Evolutionary conservation across 2,113 vertebrate genomes (phyloP).

Genomic region (Festucalex cinctus): DNA sequence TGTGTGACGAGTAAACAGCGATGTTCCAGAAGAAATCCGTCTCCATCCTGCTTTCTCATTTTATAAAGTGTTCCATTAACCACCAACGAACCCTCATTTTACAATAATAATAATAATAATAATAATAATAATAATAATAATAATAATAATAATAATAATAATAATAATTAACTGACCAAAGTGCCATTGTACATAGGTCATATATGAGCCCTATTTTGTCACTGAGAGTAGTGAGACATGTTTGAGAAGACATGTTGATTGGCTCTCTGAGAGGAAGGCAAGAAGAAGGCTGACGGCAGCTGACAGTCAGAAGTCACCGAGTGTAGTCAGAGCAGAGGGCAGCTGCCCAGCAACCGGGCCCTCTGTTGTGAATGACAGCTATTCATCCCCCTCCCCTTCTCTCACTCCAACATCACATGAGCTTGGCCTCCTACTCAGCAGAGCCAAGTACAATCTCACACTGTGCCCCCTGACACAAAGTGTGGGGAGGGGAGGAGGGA

Average conservation of each 20-base stretch:
- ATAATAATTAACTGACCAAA: too few species aligned
- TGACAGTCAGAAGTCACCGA: conserved; percentile 46
- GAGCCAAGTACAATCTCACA: conserved; percentile 43
- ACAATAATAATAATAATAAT: too few species aligned
- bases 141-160: too few species aligned
- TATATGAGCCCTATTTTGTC: conserved; percentile 3
- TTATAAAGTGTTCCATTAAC: too few species aligned
- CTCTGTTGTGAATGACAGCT: conserved; percentile 57
- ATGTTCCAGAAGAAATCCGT: too few species aligned
- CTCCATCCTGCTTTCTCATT: too few species aligned
- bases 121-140: too few species aligned
- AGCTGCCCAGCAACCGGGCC: conserved; percentile 47
- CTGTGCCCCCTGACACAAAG: conserved; percentile 50
- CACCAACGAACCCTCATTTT: too few species aligned
- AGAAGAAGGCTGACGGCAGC: conserved; percentile 37
- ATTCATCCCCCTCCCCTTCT: conserved; percentile 48
- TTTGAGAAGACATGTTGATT: conserved; percentile 2
- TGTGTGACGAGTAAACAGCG: too few species aligned
- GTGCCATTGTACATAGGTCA: neutral
- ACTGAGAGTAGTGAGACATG: neutral
- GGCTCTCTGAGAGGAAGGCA: conserved; percentile 6
- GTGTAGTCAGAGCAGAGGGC: conserved; percentile 43
- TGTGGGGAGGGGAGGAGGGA: conserved; percentile 13
- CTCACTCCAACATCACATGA: conserved; percentile 60
- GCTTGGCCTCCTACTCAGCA: conserved; percentile 56